Base-by-base conservation (phyloP, 2,797 vertebrate species). In the Numenius phaeopus region DNA sequence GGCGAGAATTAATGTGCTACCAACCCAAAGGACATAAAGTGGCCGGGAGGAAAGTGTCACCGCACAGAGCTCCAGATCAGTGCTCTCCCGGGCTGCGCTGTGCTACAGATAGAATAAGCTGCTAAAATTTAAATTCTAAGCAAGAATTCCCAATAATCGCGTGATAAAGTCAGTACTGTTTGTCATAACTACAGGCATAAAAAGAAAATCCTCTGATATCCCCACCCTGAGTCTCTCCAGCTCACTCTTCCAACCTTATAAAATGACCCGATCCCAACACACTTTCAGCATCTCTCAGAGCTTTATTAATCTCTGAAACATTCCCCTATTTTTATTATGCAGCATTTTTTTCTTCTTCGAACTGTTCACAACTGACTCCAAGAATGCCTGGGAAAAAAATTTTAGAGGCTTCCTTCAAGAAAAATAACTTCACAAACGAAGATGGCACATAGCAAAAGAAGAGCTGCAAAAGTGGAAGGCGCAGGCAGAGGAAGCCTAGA, bases 1-100 rank as follows among this genome's bases (percentile, higher is more conserved):
- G 80, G 42, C 7, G 42, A 39, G 85, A 4, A 5, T 2, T 20
- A 4, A 6, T 3, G 20, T 26, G 14, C 4, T 0, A 7, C 50
- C 58, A 62, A 14, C 22, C 26, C 14, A 30, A 34, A 39, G 34
- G 34, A 50, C 11, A 7, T 1, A 9, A 75, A 65, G 30, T 3
- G 42, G 24, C 65, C 3, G 3, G 23, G 72, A 73, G 55, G 47
- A 88, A 5, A 11, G 72, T 0, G 27, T 3, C 69, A 23, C 39
- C 10, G 1, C 12, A 17, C 54, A 32, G 42, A 39, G 71, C 71
- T 58, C n/a, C 83, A 55, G 22, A 15, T 6, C 44, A 5, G 62
- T 5, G 10, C 15, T 39, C 42, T n/a, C 4, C 0, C 65, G 34
- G 50, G 70, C 39, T 64, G n/a, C 5, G 0, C 32, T 11, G 15